phyloP scores from a whole-genome alignment of 2,888 invertebrate genomes.

The Synanthedon vespiformis region DNA sequence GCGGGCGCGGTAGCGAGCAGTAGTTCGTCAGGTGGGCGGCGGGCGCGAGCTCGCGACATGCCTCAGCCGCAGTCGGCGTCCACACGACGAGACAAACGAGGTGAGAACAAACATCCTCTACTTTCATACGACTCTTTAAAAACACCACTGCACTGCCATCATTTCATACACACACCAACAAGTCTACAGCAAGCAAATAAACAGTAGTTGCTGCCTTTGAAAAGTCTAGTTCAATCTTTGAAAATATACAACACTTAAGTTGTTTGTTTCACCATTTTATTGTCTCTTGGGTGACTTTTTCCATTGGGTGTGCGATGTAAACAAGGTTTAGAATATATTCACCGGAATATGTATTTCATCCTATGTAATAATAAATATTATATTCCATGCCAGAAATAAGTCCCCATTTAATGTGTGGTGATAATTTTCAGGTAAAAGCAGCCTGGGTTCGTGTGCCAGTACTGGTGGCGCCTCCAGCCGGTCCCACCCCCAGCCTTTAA shows the following conservation, averaged over 20 bases:
- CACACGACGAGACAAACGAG: conserved; percentile 62
- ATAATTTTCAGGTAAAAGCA: conserved; percentile 54
- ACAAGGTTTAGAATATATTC: neutral
- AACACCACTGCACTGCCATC: too few species aligned
- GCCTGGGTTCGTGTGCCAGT: conserved; percentile 79
- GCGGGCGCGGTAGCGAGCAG: conserved; percentile 51
- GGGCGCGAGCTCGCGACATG: conserved; percentile 74
- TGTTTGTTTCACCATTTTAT: too few species aligned
- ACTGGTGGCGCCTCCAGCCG: conserved; percentile 66
- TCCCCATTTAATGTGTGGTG: neutral
- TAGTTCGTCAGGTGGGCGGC: conserved; percentile 66
- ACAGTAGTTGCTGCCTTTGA: too few species aligned
- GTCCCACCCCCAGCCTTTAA: conserved; percentile 61
- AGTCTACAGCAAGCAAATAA: too few species aligned
- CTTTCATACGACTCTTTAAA: too few species aligned
- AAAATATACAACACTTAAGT: too few species aligned
- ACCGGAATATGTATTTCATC: neutral
- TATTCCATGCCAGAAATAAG: neutral
- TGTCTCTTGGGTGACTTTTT: too few species aligned
- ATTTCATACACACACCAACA: too few species aligned
- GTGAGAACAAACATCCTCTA: conserved; percentile 14
- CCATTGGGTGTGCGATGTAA: too few species aligned
- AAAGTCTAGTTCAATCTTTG: too few species aligned
- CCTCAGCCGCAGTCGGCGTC: conserved; percentile 67
- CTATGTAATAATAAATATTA: neutral